Evolutionary conservation across 2,888 invertebrate genomes (phyloP), one percentile per base, ranked within the genome.

Genomic region (Apotomis turbidana): DNA sequence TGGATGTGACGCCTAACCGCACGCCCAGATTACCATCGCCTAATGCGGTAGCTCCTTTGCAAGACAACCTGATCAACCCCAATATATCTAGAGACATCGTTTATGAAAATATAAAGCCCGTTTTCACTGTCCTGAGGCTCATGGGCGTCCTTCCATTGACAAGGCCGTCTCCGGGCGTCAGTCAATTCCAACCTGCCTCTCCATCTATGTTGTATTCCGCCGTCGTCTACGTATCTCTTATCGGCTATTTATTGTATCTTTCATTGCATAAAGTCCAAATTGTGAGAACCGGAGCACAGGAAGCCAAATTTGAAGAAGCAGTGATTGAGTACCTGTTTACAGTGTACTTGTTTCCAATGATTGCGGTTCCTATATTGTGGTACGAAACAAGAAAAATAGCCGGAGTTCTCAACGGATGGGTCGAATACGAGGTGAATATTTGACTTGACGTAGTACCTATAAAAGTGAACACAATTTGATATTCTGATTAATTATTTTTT

Each of bases 261-360:
- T 94, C 95, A 61, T 93, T 95, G 75, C 91, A 95, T 78, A 95
- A 95, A 75, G 94, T 96, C 0, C 94, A 94, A 78, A 94, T 95
- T 74, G 88, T 95, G 15, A 89, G 93, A 60, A 94, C 95, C 0
- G 88, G 95, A 0, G 68, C 72, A 3, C 72, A 72, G 38, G 95
- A 95, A 81, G 96, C 95, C 0, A 94, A 95, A 76, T 96, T 96
- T 75, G 96, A 96, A 78, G 96, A 96, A 85, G 96, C 96, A 0
- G 96, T 96, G 0, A 96, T 96, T 78, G 96, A 96, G 72, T 96
- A 96, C 81, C 88, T 96, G 0, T 96, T 96, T 78, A 94, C 96
- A n/a, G 95, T 96, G 0, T 96, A 96, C 81, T 90, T 96, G 74
- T 90, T 96, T 73, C 96, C 96, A 0, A 92, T 96, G 79, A 85